Conservation (phyloP, 2,888 invertebrate genomes). For the Drosophila anomalata region DNA sequence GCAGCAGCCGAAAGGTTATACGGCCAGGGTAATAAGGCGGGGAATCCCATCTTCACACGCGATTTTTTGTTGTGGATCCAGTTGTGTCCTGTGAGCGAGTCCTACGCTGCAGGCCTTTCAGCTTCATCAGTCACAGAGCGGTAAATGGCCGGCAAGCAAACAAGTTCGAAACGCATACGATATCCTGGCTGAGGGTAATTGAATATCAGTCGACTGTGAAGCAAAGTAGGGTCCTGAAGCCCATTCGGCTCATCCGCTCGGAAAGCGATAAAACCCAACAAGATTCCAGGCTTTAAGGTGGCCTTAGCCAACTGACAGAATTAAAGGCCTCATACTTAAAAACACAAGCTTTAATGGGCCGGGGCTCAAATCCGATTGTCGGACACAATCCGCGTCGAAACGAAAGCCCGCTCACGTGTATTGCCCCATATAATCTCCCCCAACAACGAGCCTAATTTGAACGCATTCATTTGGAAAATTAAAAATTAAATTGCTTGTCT, state of each 20-base stretch:
- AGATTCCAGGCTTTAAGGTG: slow-evolving; percentile 25
- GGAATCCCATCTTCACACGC: slow-evolving; percentile 66
- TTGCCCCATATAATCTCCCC: slow-evolving; percentile 52
- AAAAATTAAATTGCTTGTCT: slow-evolving; percentile 79
- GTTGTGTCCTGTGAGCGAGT: slow-evolving; percentile 24
- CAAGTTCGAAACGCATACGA: slow-evolving; percentile 20
- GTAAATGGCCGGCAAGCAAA: slow-evolving; percentile 43
- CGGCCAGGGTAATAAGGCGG: not conserved
- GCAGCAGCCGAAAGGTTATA: slow-evolving; percentile 53
- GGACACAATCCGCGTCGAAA: slow-evolving; percentile 11
- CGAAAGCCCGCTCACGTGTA: slow-evolving; percentile 38
- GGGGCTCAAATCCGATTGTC: slow-evolving; percentile 11
- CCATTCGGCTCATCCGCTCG: slow-evolving; percentile 58
- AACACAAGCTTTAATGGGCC: slow-evolving; percentile 48
- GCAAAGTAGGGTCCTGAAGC: slow-evolving; percentile 38
- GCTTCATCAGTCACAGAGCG: slow-evolving; percentile 71
- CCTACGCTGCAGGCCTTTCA: slow-evolving; percentile 61
- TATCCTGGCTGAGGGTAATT: slow-evolving; percentile 57
- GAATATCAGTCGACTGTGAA: slow-evolving; percentile 76
- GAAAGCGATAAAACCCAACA: slow-evolving; percentile 70
- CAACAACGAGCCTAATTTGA: slow-evolving; percentile 75
- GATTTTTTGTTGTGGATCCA: slow-evolving; percentile 23
- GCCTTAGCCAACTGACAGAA: slow-evolving; percentile 29
- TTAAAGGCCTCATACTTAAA: slow-evolving; percentile 31
- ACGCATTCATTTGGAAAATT: slow-evolving; percentile 78